Conservation (phyloP, 30 jellyfish, hydroid and myxozoan species). For the Aurelia aurita complex sp. Pacific region DNA sequence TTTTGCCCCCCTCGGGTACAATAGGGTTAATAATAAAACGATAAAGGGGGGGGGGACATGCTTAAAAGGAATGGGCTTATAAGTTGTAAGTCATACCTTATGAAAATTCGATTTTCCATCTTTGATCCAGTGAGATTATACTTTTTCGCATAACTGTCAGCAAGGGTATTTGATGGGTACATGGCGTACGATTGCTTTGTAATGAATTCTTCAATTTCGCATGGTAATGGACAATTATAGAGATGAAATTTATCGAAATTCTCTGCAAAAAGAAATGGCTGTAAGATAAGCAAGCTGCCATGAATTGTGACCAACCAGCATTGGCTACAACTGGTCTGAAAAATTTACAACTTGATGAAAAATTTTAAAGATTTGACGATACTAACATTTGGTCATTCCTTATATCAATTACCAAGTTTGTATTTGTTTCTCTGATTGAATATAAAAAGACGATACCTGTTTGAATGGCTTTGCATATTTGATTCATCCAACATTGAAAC, state of each 20-base stretch:
- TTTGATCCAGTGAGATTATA: slow-evolving; percentile 15
- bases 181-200: slow-evolving; percentile 71
- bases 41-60: background rate
- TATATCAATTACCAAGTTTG: no score
- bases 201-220: slow-evolving; percentile 71
- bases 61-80: background rate
- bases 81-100: slow-evolving; percentile 21
- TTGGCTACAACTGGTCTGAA: background rate
- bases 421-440: no score
- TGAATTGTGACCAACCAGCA: background rate
- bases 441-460: no score
- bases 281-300: background rate
- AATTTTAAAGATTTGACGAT: no score
- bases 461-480: no score
- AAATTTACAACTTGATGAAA: background rate
- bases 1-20: no score
- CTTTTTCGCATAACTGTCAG: slow-evolving; percentile 16
- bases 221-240: slow-evolving; percentile 79
- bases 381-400: no score
- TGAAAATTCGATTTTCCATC: slow-evolving; percentile 24
- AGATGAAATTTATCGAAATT: slow-evolving; percentile 44
- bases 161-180: slow-evolving; percentile 62
- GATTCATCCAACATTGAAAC: no score
- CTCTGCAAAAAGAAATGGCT: slow-evolving; percentile 28
- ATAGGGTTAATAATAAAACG: no score